These are phyloP conservation scores for Cariama cristata DNA, from an alignment of 2,113 vertebrate species.

Conservation along the genomic window DNA sequence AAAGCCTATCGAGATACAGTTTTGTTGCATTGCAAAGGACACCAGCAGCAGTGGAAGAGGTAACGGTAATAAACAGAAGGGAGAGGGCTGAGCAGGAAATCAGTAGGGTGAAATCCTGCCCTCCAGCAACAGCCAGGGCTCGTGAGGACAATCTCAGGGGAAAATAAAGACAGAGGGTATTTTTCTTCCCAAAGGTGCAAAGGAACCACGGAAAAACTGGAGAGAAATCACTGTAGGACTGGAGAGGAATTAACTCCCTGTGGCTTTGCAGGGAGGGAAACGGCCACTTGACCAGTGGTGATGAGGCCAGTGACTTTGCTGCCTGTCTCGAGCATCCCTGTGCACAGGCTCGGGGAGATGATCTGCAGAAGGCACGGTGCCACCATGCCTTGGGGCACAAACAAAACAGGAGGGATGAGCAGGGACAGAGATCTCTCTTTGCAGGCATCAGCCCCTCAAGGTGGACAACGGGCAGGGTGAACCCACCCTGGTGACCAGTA, in stretches of 20 bases:
- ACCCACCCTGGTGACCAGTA: neutral
- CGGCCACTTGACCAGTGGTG: neutral
- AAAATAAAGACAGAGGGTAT: neutral
- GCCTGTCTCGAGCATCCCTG: neutral
- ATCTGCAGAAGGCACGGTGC: neutral
- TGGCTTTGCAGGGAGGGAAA: neutral
- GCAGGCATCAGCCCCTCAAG: neutral
- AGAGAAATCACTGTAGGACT: neutral
- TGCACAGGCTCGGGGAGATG: neutral
- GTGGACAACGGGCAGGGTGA: neutral
- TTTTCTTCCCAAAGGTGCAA: neutral
- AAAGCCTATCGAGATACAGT: neutral
- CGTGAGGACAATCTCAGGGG: neutral
- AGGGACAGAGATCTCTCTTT: neutral
- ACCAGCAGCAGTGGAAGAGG: neutral
- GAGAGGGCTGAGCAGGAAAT: neutral
- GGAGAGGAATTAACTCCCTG: neutral
- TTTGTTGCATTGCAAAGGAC: neutral
- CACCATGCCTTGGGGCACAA: rapidly evolving
- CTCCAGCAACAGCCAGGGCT: conserved; percentile 14
- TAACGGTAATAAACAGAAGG: neutral
- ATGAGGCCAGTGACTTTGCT: neutral
- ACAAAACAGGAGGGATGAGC: neutral
- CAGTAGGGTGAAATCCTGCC: conserved; percentile 3
- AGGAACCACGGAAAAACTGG: neutral